Base-by-base conservation (phyloP, 2,113 vertebrate species). In the Peromyscus polionotus region DNA sequence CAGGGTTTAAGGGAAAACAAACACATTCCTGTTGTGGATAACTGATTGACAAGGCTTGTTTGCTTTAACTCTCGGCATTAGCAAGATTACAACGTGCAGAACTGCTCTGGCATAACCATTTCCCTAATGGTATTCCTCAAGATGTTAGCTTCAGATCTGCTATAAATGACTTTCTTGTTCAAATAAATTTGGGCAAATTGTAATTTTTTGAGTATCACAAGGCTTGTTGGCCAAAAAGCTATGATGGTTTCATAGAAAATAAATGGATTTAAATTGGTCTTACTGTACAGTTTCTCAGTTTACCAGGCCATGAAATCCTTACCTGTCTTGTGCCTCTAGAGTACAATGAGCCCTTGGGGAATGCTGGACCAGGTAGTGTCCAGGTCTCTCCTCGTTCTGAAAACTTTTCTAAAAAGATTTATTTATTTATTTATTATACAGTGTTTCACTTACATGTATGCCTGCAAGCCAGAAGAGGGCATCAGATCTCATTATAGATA, bases 131-230 rank as follows among this genome's bases (percentile, higher is more conserved):
- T 65, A 88, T 33, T 12, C 22, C 42, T 95, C 65, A 91, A 85
- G 88, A 77, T 5, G 22, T 11, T 57, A 87, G 36, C 28, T 97
- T 80, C 85, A 22, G 22, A 94, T 96, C 12, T 1, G 79, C 20
- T 94, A 10, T 86, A 65, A 91, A 94, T 89, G n/a, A 1, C 3
- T 84, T 89, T 91, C 8, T 94, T 91, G 7, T 20, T 51, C 59
- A 96, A 73, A 70, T 87, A 61, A 89, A 91, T 91, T 89, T 96
- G 24, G 45, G n/a, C 39, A 87, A 88, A 68, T 48, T 91, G 61
- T 75, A 63, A 87, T 93, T 89, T 89, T 96, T 72, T 54, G 31
- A 70, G 13, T 76, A 57, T 70, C 17, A 36, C 22, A 73, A 79
- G 36, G 9, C 26, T 93, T 7, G 68, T 89, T 95, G 51, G 61